Percentiles rank a stretch among this genome's conserved stretches.
phyloP scores from a whole-genome alignment of 2,113 vertebrate species.

The Podiceps cristatus region DNA sequence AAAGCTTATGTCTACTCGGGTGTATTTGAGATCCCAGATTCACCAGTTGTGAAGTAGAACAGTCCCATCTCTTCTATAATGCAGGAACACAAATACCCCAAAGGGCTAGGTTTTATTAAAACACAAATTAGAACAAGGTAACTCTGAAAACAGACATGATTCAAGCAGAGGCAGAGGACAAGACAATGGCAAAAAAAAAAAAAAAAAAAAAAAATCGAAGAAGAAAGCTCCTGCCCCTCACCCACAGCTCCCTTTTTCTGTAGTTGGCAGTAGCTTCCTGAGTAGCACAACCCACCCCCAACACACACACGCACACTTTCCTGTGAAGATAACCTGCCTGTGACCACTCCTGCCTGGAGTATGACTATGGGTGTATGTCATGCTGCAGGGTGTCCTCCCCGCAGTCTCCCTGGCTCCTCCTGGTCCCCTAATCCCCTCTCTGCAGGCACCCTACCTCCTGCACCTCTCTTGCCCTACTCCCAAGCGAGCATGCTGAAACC shows the following conservation, averaged over 20 bases:
- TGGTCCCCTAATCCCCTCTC: neutral
- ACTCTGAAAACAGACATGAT: neutral
- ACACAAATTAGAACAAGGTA: neutral
- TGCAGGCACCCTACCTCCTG: neutral
- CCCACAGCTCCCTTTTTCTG: neutral
- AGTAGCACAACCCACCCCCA: neutral
- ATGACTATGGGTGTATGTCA: neutral
- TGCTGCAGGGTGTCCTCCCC: neutral
- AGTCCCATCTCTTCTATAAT: neutral
- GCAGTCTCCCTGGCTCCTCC: neutral
- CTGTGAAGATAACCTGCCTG: neutral
- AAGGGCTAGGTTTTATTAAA: neutral
- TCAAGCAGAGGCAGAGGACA: neutral
- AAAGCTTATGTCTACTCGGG: fast-evolving
- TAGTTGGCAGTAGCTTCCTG: neutral
- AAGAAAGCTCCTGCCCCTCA: neutral
- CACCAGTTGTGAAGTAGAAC: neutral
- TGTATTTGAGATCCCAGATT: neutral
- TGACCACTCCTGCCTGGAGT: neutral
- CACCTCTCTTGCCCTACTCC: neutral
- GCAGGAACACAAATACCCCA: neutral
- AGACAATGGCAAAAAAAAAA: neutral
- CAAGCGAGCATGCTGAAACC: neutral
- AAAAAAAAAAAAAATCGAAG: neutral
- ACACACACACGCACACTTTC: too few relatives aligned